Base-by-base conservation (phyloP, 2,888 invertebrate genomes). In the Idaea dimidiata region DNA sequence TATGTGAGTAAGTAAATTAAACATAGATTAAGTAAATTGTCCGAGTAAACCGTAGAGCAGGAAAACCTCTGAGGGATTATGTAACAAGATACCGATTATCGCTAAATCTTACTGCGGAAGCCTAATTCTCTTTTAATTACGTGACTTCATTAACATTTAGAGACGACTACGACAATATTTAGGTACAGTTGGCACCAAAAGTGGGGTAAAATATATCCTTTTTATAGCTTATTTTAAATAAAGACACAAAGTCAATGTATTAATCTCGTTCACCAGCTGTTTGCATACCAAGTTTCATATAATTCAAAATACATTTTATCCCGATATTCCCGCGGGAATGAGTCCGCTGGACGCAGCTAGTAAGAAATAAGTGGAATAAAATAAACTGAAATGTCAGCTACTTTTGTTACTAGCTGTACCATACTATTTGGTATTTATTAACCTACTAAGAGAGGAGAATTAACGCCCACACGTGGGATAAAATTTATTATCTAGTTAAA, bases 141-240 rank as follows among this genome's bases (percentile, higher is more conserved):
- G 43, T 43, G 43, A 43, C 43, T 43, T 43, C 43, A 43, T 43
- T 43, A 43, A 43, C 43, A 43, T 43, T 43, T 43, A 43, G 43
- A 43, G 8, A 7, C 43, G 43, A 43, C 43, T 43, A 43, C 14
- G 43, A 10, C 7, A 43, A 10, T 43, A 43, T 43, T 43, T 43
- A 6, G 43, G 43, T 43, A 43, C 43, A 8, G 43, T 43, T 14
- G 43, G 43, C 43, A 43, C 3, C 43, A 10, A 14, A 43, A 43
- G 8, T 43, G 43, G 2, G 10, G 32, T 10, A 10, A 43, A 43
- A 43, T 43, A 43, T 43, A 14, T 10, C 43, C 10, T 24, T 24
- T 24, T 5, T 24, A 24, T 24, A 24, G 24, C 24, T 24, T 24
- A 5, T 24, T 24, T 24, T 24, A 24, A 24, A 24, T 24, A 24